Conservation (phyloP, 2,797 vertebrate species). For the Sebastolobus alascanus region DNA sequence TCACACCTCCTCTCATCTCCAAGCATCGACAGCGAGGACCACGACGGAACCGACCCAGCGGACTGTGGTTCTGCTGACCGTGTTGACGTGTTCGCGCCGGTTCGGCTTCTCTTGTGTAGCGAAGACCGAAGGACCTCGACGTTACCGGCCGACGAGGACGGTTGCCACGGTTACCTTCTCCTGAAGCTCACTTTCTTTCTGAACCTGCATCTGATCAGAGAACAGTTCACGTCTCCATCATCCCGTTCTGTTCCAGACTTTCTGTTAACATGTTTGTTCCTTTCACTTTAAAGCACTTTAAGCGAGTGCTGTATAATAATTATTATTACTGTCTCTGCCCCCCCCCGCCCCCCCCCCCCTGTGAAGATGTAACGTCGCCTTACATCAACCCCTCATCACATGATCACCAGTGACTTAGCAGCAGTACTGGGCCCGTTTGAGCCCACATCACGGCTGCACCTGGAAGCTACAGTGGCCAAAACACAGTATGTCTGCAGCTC, state of each 20-base stretch:
- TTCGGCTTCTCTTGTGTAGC: not conserved
- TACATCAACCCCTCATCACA: constrained; percentile 26
- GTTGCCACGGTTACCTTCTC: constrained; percentile 5
- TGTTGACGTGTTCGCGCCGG: not conserved
- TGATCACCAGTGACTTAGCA: constrained; percentile 35
- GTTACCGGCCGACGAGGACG: not conserved
- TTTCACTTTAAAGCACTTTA: constrained; percentile 63
- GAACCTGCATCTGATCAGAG: not conserved
- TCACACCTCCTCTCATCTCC: not conserved
- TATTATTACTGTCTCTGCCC: not conserved
- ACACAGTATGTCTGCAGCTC: constrained; percentile 20
- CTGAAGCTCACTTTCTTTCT: constrained; percentile 25
- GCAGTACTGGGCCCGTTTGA: constrained; percentile 7
- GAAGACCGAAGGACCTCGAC: constrained; percentile 32
- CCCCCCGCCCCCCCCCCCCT: constrained; percentile 2
- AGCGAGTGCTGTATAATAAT: constrained; percentile 55
- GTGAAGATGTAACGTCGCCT: constrained; percentile 44
- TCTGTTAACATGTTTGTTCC: constrained; percentile 63
- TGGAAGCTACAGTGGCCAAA: constrained; percentile 47
- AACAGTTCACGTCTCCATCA: constrained; percentile 6
- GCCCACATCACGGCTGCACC: constrained; percentile 7
- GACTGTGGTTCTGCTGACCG: constrained; percentile 6
- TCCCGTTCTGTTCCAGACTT: constrained; percentile 30
- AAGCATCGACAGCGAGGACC: constrained; percentile 43
- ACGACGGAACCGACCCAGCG: not conserved